Percentiles rank a stretch among this genome's conserved stretches.
These are phyloP conservation scores for Crypturellus undulatus DNA, from an alignment of 2,113 vertebrate genomes.

Conservation along the genomic window DNA sequence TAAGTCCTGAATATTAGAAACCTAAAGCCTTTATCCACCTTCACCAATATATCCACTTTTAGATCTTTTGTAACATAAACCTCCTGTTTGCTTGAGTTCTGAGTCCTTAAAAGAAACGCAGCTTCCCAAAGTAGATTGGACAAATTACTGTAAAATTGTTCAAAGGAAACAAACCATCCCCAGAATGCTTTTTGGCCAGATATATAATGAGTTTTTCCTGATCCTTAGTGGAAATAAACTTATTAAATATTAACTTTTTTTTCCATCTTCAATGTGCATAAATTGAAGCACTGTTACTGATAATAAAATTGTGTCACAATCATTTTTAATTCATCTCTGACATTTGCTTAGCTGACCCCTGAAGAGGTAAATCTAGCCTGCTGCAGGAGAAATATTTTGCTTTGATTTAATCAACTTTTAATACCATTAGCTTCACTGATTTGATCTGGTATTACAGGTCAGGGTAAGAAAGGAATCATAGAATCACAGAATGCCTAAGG, in stretches of 20 bases:
- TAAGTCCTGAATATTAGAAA: neutral
- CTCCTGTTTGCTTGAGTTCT: neutral
- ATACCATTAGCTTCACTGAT: neutral
- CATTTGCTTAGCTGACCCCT: neutral
- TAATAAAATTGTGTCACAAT: neutral
- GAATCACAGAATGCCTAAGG: no score
- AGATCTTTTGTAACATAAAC: neutral
- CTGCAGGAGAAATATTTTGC: neutral
- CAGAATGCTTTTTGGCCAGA: slow-evolving; percentile 5
- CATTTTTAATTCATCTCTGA: neutral
- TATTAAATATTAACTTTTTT: neutral
- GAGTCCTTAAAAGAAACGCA: neutral
- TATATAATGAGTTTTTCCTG: neutral
- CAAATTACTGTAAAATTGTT: neutral
- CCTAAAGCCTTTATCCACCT: neutral
- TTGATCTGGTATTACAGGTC: neutral
- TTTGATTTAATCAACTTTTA: slow-evolving; percentile 11
- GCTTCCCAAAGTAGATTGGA: neutral
- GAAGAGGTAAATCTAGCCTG: neutral
- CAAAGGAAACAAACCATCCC: neutral
- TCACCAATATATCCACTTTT: neutral
- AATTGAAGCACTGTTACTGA: neutral
- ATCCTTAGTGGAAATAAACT: slow-evolving; percentile 27
- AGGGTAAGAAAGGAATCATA: slow-evolving; percentile 12
- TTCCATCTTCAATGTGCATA: neutral